Conservation (phyloP, 2,113 vertebrate species). For the Nesoenas mayeri region DNA sequence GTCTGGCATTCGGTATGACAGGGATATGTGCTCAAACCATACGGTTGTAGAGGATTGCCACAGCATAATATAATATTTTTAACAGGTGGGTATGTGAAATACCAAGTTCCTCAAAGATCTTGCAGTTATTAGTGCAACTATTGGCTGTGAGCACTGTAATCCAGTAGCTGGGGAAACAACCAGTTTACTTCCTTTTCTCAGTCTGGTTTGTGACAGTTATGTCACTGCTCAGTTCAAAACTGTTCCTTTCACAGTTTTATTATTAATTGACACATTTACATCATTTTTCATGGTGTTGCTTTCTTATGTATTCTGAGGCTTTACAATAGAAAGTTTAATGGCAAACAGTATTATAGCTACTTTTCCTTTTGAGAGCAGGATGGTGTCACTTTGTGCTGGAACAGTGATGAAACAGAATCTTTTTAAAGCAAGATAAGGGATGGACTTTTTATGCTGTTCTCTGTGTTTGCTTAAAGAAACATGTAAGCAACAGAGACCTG, state of each 20-base stretch:
- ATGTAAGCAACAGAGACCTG: background rate
- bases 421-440: background rate
- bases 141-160: background rate
- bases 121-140: background rate
- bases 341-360: background rate
- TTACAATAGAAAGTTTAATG: background rate
- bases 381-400: background rate
- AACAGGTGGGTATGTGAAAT: background rate
- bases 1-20: background rate
- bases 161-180: background rate
- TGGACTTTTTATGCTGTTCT: background rate
- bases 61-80: background rate
- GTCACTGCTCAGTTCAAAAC: background rate
- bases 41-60: background rate
- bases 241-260: rapidly evolving
- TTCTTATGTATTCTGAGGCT: background rate
- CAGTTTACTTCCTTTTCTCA: background rate
- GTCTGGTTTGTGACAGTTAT: background rate
- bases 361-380: background rate
- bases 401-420: background rate
- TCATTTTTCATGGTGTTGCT: background rate
- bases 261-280: background rate
- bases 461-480: background rate
- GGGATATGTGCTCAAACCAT: background rate
- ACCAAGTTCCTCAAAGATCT: background rate